Base-by-base conservation (phyloP, 2,797 vertebrate genomes). In the Phataginus tricuspis region DNA sequence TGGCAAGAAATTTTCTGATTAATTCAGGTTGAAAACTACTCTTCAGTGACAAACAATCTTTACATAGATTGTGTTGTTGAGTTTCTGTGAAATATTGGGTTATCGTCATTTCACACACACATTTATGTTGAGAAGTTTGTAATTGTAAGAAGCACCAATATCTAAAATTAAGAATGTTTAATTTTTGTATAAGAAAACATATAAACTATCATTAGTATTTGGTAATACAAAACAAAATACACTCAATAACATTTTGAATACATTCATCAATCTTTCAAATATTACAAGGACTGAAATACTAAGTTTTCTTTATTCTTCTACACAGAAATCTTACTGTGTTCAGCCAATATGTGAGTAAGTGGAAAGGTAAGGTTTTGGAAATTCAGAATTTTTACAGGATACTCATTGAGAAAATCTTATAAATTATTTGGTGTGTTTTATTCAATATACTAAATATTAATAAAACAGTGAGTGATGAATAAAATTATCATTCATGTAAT, bases 81-180 rank as follows among this genome's bases (percentile, higher is more conserved):
- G 14, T 79, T 86, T 94, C 27, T 72, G 3, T 96, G 74, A 78
- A 94, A 95, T 53, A 75, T 15, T 27, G 16, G 18, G 9, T 75
- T 88, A 53, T 16, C 39, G 78, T 95, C 53, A 57, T 75, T 94
- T 92, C 23, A 89, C 42, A 78, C 42, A 78, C 16, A 53, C 66
- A 82, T 34, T 42, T 88, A 7, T 80, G 29, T 88, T 51, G 57
- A 57, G 37, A 75, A 90, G 37, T 90, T 86, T 95, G 11, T 64
- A 86, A 64, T 1, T 94, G 6, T 93, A 92, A 91, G 23, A 89
- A 75, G 69, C 68, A 79, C 5, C 77, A 69, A 63, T 8, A 94
- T 64, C 53, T 96, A 66, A 86, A 96, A 69, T 92, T 86, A 91
- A 95, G 15, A 93, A 89, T 92, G 23, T 80, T 95, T 91, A 63